Conservation (phyloP, 2,888 invertebrate genomes). For the Caenorhabditis sulstoni region DNA sequence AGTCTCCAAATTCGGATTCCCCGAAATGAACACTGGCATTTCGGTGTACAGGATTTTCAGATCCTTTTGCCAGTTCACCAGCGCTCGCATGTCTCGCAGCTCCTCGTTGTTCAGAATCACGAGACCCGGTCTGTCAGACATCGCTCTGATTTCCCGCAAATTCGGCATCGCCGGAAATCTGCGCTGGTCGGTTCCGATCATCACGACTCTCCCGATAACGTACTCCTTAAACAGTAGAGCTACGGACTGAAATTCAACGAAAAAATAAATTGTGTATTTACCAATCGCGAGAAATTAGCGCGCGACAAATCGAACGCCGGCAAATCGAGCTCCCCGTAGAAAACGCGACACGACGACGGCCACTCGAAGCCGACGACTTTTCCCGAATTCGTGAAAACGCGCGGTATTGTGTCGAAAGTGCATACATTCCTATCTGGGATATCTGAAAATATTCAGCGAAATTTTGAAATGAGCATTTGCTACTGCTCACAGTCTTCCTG, state of each 20-base stretch:
- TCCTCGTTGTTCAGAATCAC: constrained; percentile 29
- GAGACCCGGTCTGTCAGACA: constrained; percentile 5
- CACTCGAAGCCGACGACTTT: background rate
- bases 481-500: no score
- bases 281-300: constrained; percentile 32
- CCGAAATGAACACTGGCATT: constrained; percentile 36
- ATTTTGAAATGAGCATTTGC: no score
- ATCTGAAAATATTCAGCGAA: no score
- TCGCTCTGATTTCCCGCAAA: background rate
- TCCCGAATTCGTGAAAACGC: no score
- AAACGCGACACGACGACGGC: constrained; percentile 20
- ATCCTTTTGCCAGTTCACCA: constrained; percentile 21
- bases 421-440: no score
- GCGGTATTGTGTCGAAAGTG: no score
- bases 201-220: constrained; percentile 14
- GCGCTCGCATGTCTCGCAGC: constrained; percentile 29
- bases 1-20: constrained; percentile 23
- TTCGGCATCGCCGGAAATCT: constrained; percentile 29
- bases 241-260: no score
- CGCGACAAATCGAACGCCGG: constrained; percentile 2
- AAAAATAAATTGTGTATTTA: background rate
- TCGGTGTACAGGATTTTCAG: background rate
- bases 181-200: background rate
- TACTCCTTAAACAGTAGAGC: constrained; percentile 17
- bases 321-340: constrained; percentile 19